Conservation (phyloP, 2,113 vertebrate species). For the Rallus limicola region DNA sequence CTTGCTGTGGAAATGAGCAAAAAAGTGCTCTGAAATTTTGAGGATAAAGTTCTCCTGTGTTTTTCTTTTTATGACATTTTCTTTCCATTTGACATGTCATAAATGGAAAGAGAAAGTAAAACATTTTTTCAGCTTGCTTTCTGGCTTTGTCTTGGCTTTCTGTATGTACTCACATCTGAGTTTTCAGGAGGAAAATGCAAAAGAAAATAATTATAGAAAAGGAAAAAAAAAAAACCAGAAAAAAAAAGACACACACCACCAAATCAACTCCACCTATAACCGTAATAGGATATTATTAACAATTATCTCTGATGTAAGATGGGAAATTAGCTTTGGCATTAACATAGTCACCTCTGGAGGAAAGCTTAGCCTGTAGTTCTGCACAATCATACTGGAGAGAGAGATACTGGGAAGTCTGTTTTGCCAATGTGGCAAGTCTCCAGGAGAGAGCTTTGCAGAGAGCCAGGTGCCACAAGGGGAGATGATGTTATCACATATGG, state of each 20-base stretch:
- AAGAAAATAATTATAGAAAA: background rate
- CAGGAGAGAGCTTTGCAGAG: background rate
- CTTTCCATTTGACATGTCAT: background rate
- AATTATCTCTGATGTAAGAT: background rate
- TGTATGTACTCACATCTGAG: background rate
- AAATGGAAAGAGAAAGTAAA: background rate
- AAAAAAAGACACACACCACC: fast-evolving
- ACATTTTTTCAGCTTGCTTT: background rate
- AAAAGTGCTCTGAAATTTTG: background rate
- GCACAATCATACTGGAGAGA: fast-evolving
- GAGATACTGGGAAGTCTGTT: background rate
- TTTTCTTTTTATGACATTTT: background rate
- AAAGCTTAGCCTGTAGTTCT: background rate
- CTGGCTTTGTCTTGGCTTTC: background rate
- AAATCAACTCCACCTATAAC: background rate
- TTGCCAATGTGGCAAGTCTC: background rate
- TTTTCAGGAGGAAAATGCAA: background rate
- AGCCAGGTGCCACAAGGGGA: background rate
- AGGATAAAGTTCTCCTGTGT: background rate
- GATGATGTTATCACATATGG: fast-evolving
- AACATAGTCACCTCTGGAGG: background rate
- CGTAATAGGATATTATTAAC: background rate
- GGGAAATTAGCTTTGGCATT: background rate
- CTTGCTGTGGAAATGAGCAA: background rate
- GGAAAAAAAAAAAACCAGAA: fast-evolving